Percentiles rank a stretch among this genome's conserved stretches.
These are phyloP conservation scores for Nannoperca obscura DNA, from an alignment of 2,797 vertebrate species.

Conservation along the genomic window DNA sequence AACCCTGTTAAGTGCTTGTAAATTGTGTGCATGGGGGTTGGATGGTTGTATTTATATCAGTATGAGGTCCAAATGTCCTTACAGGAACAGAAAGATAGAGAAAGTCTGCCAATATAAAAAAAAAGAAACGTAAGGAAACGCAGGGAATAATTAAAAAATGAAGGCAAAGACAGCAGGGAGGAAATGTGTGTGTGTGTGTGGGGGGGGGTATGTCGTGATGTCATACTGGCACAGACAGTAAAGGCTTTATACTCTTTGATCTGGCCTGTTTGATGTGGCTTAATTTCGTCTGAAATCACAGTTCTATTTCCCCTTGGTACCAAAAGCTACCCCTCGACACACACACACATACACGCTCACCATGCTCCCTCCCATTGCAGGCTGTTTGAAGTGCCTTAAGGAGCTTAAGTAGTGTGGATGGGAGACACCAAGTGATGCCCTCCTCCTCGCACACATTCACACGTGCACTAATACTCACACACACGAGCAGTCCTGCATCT, in stretches of 20 bases:
- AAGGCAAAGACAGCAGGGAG: background rate
- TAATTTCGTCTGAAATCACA: constrained; percentile 84
- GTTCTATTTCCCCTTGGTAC: constrained; percentile 75
- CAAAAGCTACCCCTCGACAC: constrained; percentile 42
- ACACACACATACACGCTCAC: constrained; percentile 34
- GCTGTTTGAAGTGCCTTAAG: constrained; percentile 76
- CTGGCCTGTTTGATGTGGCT: constrained; percentile 81
- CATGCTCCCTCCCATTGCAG: constrained; percentile 29
- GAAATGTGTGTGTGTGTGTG: constrained; percentile 27
- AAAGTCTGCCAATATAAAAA: background rate
- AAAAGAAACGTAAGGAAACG: constrained; percentile 4
- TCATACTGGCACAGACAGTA: constrained; percentile 66
- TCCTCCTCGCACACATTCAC: constrained; percentile 16
- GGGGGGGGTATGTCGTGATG: constrained; percentile 56
- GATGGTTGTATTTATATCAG: constrained; percentile 4
- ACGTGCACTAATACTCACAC: constrained; percentile 11
- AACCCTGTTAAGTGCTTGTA: constrained; percentile 59
- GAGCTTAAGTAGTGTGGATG: constrained; percentile 70
- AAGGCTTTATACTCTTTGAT: constrained; percentile 76
- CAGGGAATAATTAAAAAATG: constrained; percentile 15
- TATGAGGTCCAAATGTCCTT: background rate
- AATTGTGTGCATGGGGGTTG: constrained; percentile 18
- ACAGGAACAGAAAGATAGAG: background rate
- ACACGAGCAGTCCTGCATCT: constrained; percentile 13
- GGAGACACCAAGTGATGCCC: constrained; percentile 55